These are phyloP conservation scores for Harlomillsia oculata DNA, from an alignment of 1,140 invertebrate genomes.

Conservation along the genomic window DNA sequence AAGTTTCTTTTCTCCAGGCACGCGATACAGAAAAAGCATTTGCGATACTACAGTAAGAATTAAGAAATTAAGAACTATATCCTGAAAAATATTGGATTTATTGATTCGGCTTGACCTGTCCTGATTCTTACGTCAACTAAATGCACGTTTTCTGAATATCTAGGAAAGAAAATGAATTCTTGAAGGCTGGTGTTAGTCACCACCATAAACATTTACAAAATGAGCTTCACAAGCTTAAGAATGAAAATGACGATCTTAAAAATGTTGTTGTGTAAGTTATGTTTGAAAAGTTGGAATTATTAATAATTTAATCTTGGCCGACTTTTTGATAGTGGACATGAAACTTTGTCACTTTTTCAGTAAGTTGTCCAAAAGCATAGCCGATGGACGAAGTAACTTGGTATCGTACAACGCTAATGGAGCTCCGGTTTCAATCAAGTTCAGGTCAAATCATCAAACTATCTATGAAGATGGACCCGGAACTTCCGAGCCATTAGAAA, in stretches of 20 bases:
- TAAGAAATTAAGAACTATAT: neutral
- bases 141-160: neutral
- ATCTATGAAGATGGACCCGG: no score
- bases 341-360: neutral
- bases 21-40: slow-evolving; percentile 12
- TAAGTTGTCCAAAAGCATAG: neutral
- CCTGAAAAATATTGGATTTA: neutral
- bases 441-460: no score
- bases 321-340: no score
- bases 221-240: slow-evolving; percentile 19
- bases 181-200: neutral
- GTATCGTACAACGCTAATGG: neutral
- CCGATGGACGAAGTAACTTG: neutral
- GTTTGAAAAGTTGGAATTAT: no score
- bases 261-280: slow-evolving; percentile 18
- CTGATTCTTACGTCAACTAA: neutral
- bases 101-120: neutral
- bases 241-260: slow-evolving; percentile 16
- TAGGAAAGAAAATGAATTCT: slow-evolving; percentile 9
- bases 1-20: slow-evolving; percentile 5
- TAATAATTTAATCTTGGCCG: no score
- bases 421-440: neutral
- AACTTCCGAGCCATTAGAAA: no score
- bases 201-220: slow-evolving; percentile 2
- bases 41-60: neutral